These are phyloP conservation scores for Indicator maculatus DNA, from an alignment of 2,113 vertebrate genomes.

Conservation along the genomic window DNA sequence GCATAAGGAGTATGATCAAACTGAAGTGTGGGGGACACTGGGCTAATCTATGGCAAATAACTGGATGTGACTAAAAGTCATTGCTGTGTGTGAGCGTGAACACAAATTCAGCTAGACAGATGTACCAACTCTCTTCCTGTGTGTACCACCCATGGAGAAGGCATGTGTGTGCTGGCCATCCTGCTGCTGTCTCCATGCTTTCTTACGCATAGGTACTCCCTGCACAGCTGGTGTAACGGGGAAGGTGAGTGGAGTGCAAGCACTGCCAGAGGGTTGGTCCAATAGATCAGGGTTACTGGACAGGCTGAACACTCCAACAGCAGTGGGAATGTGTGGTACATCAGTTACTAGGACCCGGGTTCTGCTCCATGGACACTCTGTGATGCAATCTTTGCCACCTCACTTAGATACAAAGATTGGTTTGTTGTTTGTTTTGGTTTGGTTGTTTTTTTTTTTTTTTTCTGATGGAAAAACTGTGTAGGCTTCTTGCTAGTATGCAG, in stretches of 20 bases:
- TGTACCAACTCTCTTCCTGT: background rate
- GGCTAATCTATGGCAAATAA: background rate
- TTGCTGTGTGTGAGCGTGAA: background rate
- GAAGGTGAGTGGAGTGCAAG: background rate
- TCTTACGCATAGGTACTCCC: background rate
- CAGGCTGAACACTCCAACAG: background rate
- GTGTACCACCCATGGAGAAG: background rate
- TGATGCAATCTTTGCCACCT: background rate
- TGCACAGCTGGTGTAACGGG: fast-evolving
- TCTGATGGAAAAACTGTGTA: background rate
- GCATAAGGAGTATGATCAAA: background rate
- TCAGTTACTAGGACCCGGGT: background rate
- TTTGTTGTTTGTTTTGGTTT: background rate
- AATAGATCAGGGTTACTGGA: background rate
- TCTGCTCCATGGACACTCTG: background rate
- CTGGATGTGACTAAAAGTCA: background rate
- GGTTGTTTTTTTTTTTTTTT: no score
- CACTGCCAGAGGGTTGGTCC: background rate
- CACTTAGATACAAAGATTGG: background rate
- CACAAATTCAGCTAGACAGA: background rate
- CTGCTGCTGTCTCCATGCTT: background rate
- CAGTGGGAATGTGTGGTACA: fast-evolving
- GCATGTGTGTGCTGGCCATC: background rate
- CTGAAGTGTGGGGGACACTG: background rate
- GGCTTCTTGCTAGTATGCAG: background rate